phyloP scores from a whole-genome alignment of 2,113 vertebrate species.

The Tenrec ecaudatus region DNA sequence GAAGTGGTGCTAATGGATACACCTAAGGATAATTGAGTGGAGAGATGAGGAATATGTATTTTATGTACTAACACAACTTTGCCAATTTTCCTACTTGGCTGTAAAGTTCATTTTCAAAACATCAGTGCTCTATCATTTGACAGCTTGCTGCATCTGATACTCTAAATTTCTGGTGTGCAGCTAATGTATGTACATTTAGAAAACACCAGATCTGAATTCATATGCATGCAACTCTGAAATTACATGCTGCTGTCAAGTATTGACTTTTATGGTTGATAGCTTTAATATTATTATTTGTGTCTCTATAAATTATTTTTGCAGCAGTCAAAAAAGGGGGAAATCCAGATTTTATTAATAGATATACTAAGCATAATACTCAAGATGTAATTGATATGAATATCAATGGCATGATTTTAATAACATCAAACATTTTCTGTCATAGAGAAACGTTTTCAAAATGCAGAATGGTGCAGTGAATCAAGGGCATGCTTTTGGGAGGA shows the following conservation, averaged over 20 bases:
- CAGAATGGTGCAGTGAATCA: slow-evolving; percentile 63
- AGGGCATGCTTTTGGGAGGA: slow-evolving; percentile 58
- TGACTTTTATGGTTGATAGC: slow-evolving; percentile 83
- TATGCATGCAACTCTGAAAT: slow-evolving; percentile 82
- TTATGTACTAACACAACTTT: slow-evolving; percentile 56
- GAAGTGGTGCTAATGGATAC: slow-evolving; percentile 16
- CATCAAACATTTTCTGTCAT: slow-evolving; percentile 75
- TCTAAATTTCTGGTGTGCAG: slow-evolving; percentile 79
- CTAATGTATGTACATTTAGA: slow-evolving; percentile 82
- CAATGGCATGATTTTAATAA: slow-evolving; percentile 82
- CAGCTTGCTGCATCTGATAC: slow-evolving; percentile 78
- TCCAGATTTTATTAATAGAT: slow-evolving; percentile 79
- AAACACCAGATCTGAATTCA: slow-evolving; percentile 80
- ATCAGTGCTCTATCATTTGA: slow-evolving; percentile 73
- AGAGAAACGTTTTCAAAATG: slow-evolving; percentile 77
- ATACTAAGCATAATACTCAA: slow-evolving; percentile 79
- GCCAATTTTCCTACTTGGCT: slow-evolving; percentile 49
- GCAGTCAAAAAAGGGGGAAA: slow-evolving; percentile 79
- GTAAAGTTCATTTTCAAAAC: slow-evolving; percentile 80
- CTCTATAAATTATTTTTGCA: slow-evolving; percentile 84
- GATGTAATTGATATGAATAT: slow-evolving; percentile 84
- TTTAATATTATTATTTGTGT: slow-evolving; percentile 87
- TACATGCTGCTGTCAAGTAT: slow-evolving; percentile 79
- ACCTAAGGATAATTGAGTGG: slow-evolving; percentile 48
- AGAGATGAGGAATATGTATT: slow-evolving; percentile 45